Base-by-base conservation (phyloP, 2,797 vertebrate species). In the Tympanoctomys barrerae region DNA sequence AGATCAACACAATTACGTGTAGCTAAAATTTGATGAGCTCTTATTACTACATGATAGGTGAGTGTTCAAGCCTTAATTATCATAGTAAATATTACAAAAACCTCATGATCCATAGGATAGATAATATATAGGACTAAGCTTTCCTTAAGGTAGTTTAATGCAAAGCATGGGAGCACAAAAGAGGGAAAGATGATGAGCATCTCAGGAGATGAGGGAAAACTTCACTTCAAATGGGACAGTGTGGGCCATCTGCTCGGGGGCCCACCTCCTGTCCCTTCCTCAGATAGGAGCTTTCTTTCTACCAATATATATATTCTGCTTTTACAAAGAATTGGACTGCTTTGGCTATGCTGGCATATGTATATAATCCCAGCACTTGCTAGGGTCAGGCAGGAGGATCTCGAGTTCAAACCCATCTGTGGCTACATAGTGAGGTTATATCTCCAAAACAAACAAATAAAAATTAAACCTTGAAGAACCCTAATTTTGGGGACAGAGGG, bases 211-310 rank as follows among this genome's bases (percentile, higher is more conserved):
- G 42, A 84, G 4, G 31, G 4, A 80, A 85, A 84, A 12, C 22
- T 85, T 95, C 31, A 88, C 64, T 91, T 28, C 93, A 92, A 79
- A 49, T 46, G 94, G 66, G 54, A 57, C 54, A 57, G 54, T 57
- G 54, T 57, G 54, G 16, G 4, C 54, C 16, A 57, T 16, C 54
- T 4, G 14, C 54, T 57, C 54, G 5, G 54, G 54, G 54, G 54
- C 54, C 54, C 16, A 12, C 54, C 54, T 57, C 54, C 54, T 57
- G 54, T 57, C 5, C 54, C 54, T 57, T 16, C 16, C 16, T 57
- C 16, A 18, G 54, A 57, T 14, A 57, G 54, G 54, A 57, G 54
- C 54, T 57, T 18, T 18, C 54, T 57, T 57, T 57, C 54, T 18
- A 14, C 54, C 16, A 57, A 57, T 57, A 57, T 18, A 57, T 57